Conservation (phyloP, 2,888 invertebrate genomes). For the Ormyrus nitidulus region DNA sequence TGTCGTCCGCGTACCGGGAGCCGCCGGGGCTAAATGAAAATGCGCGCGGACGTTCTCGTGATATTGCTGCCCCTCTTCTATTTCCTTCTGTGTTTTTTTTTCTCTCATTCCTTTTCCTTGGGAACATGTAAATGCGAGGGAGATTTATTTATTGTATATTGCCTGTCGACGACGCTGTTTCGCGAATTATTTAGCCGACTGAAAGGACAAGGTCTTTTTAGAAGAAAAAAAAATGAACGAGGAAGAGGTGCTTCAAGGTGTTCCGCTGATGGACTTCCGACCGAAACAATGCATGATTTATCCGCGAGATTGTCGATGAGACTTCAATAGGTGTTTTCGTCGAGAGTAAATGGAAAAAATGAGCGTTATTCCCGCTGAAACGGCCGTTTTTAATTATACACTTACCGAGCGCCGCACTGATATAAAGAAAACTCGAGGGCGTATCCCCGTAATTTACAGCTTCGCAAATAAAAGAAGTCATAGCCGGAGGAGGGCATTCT, state of each 20-base stretch:
- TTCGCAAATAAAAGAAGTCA: too few species aligned
- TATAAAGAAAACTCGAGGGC: too few species aligned
- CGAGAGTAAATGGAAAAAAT: too few species aligned
- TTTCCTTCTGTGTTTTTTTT: background rate
- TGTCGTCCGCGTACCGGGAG: slow-evolving; percentile 14
- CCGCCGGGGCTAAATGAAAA: slow-evolving; percentile 36
- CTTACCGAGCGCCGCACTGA: too few species aligned
- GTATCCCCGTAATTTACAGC: too few species aligned
- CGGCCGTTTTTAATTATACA: too few species aligned
- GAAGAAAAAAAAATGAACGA: slow-evolving; percentile 29
- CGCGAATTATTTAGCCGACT: slow-evolving; percentile 23
- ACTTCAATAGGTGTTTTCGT: too few species aligned
- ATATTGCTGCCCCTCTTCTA: too few species aligned
- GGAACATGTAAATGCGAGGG: slow-evolving; percentile 37
- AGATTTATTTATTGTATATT: slow-evolving; percentile 51
- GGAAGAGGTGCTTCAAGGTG: slow-evolving; percentile 16
- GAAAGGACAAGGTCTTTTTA: slow-evolving; percentile 34
- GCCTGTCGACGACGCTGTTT: slow-evolving; percentile 45
- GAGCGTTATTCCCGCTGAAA: too few species aligned
- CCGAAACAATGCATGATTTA: slow-evolving; percentile 42
- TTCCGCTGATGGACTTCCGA: slow-evolving; percentile 15
- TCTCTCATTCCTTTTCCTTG: background rate
- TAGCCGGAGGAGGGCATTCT: too few species aligned
- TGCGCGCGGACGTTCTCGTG: background rate
- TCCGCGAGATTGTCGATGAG: background rate